Evolutionary conservation across 2,797 vertebrate genomes (phyloP).

Genomic region (Periparus ater): DNA sequence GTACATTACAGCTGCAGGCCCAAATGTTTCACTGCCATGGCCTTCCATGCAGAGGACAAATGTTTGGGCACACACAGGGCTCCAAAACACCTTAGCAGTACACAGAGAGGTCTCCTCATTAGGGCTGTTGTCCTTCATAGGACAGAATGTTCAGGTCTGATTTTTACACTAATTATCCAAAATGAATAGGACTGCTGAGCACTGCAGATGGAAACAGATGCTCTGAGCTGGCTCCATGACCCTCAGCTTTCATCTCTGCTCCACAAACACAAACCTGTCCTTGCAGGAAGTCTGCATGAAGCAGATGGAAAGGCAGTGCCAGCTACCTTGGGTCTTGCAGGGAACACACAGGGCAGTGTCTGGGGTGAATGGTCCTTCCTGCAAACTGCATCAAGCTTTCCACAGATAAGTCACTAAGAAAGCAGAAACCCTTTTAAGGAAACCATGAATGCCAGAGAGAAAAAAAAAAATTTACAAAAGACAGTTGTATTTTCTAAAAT

Average conservation of each 20-base stretch:
- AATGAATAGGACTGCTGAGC: background rate
- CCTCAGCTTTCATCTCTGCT: background rate
- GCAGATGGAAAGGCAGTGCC: background rate
- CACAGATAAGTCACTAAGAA: background rate
- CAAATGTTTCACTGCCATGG: background rate
- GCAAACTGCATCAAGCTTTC: background rate
- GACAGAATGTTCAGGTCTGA: background rate
- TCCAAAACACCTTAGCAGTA: background rate
- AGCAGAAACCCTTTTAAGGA: background rate
- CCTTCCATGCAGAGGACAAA: background rate
- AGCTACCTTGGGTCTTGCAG: background rate
- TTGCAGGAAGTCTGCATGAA: background rate
- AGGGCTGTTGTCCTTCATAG: background rate
- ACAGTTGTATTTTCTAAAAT: background rate
- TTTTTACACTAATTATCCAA: background rate
- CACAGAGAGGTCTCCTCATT: background rate
- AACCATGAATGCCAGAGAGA: background rate
- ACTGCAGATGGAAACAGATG: background rate
- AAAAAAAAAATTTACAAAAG: background rate
- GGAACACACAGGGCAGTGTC: background rate
- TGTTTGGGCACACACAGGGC: background rate
- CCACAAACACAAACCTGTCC: background rate
- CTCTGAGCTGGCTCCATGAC: accelerated
- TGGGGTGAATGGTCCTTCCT: background rate
- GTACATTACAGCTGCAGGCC: background rate